phyloP scores from a whole-genome alignment of 2,797 vertebrate genomes.

The Ctenochaetus hawaiiensis region DNA sequence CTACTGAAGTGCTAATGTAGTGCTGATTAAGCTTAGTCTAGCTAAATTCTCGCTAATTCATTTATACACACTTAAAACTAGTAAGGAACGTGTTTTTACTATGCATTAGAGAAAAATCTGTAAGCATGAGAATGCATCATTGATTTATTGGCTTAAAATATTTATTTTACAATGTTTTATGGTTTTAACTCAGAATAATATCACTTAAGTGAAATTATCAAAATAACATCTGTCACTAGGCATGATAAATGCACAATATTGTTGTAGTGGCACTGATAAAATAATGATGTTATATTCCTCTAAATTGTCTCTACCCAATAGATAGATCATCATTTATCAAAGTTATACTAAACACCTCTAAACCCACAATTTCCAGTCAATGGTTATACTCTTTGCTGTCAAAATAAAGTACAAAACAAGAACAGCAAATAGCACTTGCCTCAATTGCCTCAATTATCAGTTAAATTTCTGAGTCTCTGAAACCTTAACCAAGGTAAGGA shows the following conservation, averaged over 20 bases:
- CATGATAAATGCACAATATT: not conserved
- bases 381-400: not conserved
- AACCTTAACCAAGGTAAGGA: not conserved
- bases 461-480: not conserved
- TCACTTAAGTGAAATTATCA: not conserved
- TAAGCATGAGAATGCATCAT: not conserved
- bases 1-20: not conserved
- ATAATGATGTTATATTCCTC: not conserved
- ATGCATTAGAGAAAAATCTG: not conserved
- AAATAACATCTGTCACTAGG: not conserved
- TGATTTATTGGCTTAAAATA: not conserved
- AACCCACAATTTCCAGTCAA: not conserved
- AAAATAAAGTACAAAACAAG: constrained; percentile 6
- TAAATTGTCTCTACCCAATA: not conserved
- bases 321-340: not conserved
- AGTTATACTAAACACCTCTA: not conserved
- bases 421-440: not conserved
- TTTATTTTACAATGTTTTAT: not conserved
- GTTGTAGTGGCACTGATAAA: not conserved
- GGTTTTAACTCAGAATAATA: constrained; percentile 1
- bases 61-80: not conserved
- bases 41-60: constrained; percentile 6
- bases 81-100: not conserved
- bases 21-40: too few relatives aligned
- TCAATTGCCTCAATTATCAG: not conserved